phyloP scores from a whole-genome alignment of 2,888 invertebrate species.

The Limnephilus rhombicus region DNA sequence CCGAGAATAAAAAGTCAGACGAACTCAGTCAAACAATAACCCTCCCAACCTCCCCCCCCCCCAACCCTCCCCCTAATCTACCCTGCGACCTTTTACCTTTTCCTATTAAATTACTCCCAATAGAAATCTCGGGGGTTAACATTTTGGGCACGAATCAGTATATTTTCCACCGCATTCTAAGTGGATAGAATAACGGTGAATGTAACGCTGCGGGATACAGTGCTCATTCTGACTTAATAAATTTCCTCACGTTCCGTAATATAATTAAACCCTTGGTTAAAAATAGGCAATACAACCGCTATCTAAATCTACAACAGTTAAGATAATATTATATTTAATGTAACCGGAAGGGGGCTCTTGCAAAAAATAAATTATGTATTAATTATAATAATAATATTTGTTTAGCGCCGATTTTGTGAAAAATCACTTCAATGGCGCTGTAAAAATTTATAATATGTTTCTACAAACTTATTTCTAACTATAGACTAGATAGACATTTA shows the following conservation, averaged over 20 bases:
- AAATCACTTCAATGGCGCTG: too few relatives aligned
- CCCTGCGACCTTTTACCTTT: slow-evolving; percentile 54
- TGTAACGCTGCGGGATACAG: not conserved
- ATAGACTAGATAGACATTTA: too few relatives aligned
- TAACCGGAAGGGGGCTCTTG: not conserved
- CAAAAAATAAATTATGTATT: too few relatives aligned
- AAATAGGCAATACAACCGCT: not conserved
- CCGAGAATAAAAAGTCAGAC: slow-evolving; percentile 47
- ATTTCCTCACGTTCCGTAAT: slow-evolving; percentile 32
- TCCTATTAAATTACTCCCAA: slow-evolving; percentile 63
- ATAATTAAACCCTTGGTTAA: slow-evolving; percentile 18
- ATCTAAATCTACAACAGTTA: not conserved
- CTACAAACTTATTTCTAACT: too few relatives aligned
- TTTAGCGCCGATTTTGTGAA: too few relatives aligned
- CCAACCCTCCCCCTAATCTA: not conserved
- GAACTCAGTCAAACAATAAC: slow-evolving; percentile 46
- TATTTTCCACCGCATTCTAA: slow-evolving; percentile 53
- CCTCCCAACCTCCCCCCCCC: not conserved
- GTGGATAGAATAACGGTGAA: slow-evolving; percentile 37
- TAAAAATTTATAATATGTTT: too few relatives aligned
- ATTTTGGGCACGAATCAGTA: slow-evolving; percentile 58
- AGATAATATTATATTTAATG: not conserved
- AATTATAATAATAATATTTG: too few relatives aligned
- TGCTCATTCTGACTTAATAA: slow-evolving; percentile 39
- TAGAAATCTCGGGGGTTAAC: slow-evolving; percentile 56